phyloP scores from a whole-genome alignment of 2,113 vertebrate genomes.

The Varanus salvator region DNA sequence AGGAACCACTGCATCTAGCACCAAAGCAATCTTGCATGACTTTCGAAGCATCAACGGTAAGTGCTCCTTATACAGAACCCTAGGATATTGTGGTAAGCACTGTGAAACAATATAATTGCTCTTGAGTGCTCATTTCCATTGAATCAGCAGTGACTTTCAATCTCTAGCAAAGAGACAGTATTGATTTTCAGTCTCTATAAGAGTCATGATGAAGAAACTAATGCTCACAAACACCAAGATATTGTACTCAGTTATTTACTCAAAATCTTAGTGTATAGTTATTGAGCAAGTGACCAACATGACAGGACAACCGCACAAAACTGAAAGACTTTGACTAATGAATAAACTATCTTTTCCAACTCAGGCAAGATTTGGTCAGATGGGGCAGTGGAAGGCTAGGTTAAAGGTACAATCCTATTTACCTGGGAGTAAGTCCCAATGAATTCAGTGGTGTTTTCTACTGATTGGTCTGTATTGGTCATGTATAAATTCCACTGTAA shows the following conservation, averaged over 20 bases:
- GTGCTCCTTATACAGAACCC: conserved; percentile 16
- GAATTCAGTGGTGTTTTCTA: too few relatives aligned
- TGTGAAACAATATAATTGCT: conserved; percentile 19
- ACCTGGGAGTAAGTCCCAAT: too few relatives aligned
- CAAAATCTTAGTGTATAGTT: background rate
- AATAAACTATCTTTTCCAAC: background rate
- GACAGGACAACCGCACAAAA: background rate
- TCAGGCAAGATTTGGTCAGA: background rate
- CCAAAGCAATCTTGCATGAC: conserved; percentile 2
- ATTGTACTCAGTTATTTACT: conserved; percentile 7
- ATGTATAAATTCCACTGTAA: background rate
- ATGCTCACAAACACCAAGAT: conserved; percentile 18
- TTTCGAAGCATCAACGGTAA: conserved; percentile 5
- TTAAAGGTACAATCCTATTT: background rate
- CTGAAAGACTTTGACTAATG: background rate
- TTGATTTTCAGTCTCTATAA: conserved; percentile 40
- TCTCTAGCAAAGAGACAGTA: conserved; percentile 43
- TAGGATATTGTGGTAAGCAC: background rate
- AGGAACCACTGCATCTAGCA: conserved; percentile 1
- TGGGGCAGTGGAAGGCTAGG: background rate
- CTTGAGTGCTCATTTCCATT: conserved; percentile 32
- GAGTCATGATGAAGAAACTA: conserved; percentile 26
- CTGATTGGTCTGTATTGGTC: background rate
- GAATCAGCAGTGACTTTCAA: conserved; percentile 44
- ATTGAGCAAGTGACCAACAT: background rate